phyloP scores from a whole-genome alignment of 1,140 invertebrate genomes.

The Lepidurus packardi region DNA sequence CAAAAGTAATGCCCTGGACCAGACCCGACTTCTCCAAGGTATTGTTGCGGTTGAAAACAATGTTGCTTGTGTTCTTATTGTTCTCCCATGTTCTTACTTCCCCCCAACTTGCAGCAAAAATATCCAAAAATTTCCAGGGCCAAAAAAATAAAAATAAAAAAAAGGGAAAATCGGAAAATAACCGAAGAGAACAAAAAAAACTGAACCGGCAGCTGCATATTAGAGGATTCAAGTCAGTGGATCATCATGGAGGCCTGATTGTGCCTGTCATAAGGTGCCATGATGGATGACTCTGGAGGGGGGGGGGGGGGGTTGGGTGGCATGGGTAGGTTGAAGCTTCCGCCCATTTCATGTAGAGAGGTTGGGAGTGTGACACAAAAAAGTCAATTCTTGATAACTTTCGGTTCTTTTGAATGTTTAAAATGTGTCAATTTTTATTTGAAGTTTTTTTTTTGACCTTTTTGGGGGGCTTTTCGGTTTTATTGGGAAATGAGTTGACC shows the following conservation, averaged over 20 bases:
- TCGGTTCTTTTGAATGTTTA: no score
- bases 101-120: not conserved
- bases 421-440: no score
- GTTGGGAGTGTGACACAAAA: not conserved
- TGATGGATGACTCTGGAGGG: conserved; percentile 1
- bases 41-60: no score
- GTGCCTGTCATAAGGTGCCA: not conserved
- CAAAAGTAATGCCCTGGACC: no score
- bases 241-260: conserved; percentile 8
- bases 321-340: not conserved
- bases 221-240: conserved; percentile 2
- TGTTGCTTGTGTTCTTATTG: no score
- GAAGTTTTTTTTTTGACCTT: no score
- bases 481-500: no score
- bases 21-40: no score
- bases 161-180: not conserved
- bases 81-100: no score
- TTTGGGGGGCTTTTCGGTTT: no score
- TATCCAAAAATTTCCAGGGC: not conserved
- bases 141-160: not conserved
- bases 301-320: no score
- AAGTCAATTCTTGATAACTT: no score
- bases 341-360: not conserved
- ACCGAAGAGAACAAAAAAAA: conserved; percentile 15
- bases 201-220: conserved; percentile 19